These are phyloP conservation scores for Apoderus coryli DNA, from an alignment of 2,888 invertebrate genomes.

Conservation along the genomic window DNA sequence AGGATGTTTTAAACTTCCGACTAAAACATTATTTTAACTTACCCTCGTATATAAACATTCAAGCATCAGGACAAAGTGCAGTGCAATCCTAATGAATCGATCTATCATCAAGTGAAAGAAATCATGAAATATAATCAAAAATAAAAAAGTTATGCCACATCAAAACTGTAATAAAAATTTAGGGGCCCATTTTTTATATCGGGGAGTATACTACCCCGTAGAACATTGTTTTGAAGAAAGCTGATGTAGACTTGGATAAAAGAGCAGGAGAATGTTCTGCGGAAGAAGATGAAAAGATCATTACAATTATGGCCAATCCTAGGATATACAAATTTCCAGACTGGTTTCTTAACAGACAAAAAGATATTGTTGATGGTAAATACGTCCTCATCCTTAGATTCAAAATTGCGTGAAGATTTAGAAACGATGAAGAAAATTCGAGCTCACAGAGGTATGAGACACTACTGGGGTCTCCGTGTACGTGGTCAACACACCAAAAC, in stretches of 20 bases:
- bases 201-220: too few species aligned
- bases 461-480: conserved; percentile 99
- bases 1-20: too few species aligned
- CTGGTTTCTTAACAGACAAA: conserved; percentile 99
- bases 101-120: too few species aligned
- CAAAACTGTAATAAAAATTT: too few species aligned
- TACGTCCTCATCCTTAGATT: conserved; percentile 88
- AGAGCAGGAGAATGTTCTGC: conserved; percentile 98
- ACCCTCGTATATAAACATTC: too few species aligned
- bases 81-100: too few species aligned
- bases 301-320: conserved; percentile 97
- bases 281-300: conserved; percentile 95
- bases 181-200: too few species aligned
- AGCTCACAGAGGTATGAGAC: conserved; percentile 96
- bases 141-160: too few species aligned
- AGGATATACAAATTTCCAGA: too few species aligned
- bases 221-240: conserved; percentile 97
- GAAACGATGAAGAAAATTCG: conserved; percentile 99
- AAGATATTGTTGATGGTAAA: conserved; percentile 98
- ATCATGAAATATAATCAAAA: too few species aligned
- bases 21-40: too few species aligned
- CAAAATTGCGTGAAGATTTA: conserved; percentile 98
- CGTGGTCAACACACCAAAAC: conserved; percentile 99
- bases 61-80: too few species aligned
- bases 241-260: conserved; percentile 93